Evolutionary conservation across 2,797 vertebrate genomes (phyloP).

Genomic region (Corythornis leucogaster): DNA sequence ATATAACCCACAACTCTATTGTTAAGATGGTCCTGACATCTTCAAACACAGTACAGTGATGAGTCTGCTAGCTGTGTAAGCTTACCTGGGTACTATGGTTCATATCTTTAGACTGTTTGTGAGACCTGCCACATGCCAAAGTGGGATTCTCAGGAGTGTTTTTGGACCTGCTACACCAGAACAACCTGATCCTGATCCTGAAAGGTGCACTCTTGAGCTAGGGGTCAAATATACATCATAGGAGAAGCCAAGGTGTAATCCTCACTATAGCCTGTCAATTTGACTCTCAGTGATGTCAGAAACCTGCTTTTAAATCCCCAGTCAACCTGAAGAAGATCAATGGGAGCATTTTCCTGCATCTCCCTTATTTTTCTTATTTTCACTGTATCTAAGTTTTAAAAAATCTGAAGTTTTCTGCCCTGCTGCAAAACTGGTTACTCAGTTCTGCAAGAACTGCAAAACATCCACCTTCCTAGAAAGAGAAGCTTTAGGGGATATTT

Average conservation of each 20-base stretch:
- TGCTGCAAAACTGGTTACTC: background rate
- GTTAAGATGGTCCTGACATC: background rate
- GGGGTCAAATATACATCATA: background rate
- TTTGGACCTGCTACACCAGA: background rate
- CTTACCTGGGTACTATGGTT: background rate
- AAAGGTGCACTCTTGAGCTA: background rate
- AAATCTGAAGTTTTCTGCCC: background rate
- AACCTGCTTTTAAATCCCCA: background rate
- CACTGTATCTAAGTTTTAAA: background rate
- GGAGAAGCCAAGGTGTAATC: background rate
- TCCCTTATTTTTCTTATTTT: background rate
- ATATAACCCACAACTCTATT: background rate
- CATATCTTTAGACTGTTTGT: background rate
- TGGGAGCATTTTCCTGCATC: background rate
- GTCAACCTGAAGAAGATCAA: background rate
- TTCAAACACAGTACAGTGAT: background rate
- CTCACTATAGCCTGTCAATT: background rate
- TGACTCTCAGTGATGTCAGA: background rate
- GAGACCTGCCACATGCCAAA: background rate
- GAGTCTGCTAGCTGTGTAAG: background rate
- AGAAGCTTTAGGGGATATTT: conserved; percentile 5
- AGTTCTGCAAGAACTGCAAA: background rate
- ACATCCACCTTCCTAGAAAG: background rate
- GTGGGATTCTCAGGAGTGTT: background rate
- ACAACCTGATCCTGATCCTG: background rate